phyloP scores from a whole-genome alignment of 2,797 vertebrate species.

The Brotula barbata region DNA sequence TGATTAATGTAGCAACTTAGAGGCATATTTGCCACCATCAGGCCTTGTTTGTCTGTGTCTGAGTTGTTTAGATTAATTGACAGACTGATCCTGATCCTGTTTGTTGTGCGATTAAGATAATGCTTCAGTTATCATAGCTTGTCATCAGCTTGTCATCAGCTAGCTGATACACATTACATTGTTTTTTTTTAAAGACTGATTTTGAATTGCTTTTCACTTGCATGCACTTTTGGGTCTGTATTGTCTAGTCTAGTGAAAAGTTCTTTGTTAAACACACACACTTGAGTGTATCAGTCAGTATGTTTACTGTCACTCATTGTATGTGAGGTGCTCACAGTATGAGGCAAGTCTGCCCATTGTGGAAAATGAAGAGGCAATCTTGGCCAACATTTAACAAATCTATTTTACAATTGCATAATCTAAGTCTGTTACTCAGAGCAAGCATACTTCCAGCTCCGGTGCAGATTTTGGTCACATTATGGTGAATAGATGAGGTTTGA shows the following conservation, averaged over 20 bases:
- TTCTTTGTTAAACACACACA: constrained; percentile 11
- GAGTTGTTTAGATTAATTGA: constrained; percentile 13
- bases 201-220: not conserved
- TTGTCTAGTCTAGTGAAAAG: too few relatives aligned
- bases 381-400: too few relatives aligned
- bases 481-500: too few relatives aligned
- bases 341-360: too few relatives aligned
- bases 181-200: too few relatives aligned
- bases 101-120: constrained; percentile 1
- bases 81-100: not conserved
- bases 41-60: constrained; percentile 4
- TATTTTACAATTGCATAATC: too few relatives aligned
- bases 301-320: not conserved
- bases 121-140: not conserved
- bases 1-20: constrained; percentile 23
- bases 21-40: constrained; percentile 15
- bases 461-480: too few relatives aligned
- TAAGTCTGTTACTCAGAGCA: too few relatives aligned
- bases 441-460: too few relatives aligned
- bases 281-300: not conserved
- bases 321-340: too few relatives aligned
- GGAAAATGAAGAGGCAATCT: too few relatives aligned
- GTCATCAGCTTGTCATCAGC: too few relatives aligned
- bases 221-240: not conserved
- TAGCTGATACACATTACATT: not conserved